Conservation (phyloP, 2,888 invertebrate species). For the Agriopis leucophaearia region DNA sequence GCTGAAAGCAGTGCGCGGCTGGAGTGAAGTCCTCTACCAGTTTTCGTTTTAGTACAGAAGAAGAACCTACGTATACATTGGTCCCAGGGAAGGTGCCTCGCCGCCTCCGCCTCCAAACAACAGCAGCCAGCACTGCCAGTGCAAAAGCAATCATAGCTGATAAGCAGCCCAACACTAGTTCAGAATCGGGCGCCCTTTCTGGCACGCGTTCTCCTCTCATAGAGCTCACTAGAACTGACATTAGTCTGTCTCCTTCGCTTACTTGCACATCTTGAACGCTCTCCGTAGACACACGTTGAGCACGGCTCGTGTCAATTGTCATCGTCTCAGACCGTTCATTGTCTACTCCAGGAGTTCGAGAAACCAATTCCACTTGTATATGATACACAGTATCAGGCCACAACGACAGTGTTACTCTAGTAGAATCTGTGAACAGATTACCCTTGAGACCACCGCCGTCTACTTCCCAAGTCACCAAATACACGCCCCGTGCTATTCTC, state of each 20-base stretch:
- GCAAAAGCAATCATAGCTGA: slow-evolving; percentile 85
- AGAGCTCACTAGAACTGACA: slow-evolving; percentile 88
- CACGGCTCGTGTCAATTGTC: slow-evolving; percentile 88
- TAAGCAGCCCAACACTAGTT: slow-evolving; percentile 86
- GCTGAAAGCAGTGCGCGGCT: slow-evolving; percentile 85
- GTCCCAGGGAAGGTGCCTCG: slow-evolving; percentile 85
- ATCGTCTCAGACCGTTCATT: slow-evolving; percentile 88
- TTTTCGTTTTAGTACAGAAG: slow-evolving; percentile 87
- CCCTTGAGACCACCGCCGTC: slow-evolving; percentile 93
- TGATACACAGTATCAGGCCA: slow-evolving; percentile 94
- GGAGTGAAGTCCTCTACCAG: slow-evolving; percentile 87
- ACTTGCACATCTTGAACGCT: slow-evolving; percentile 87
- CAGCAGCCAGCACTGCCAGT: slow-evolving; percentile 81
- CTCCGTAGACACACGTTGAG: slow-evolving; percentile 88
- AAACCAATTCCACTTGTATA: slow-evolving; percentile 91
- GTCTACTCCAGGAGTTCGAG: slow-evolving; percentile 87
- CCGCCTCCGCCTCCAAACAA: slow-evolving; percentile 86
- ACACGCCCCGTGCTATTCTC: slow-evolving; percentile 88
- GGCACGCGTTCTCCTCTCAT: slow-evolving; percentile 87
- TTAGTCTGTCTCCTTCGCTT: slow-evolving; percentile 85
- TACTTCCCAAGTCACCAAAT: slow-evolving; percentile 94
- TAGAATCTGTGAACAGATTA: slow-evolving; percentile 93
- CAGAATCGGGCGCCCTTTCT: slow-evolving; percentile 84
- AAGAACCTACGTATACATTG: slow-evolving; percentile 87
- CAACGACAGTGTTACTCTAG: slow-evolving; percentile 91